These are phyloP conservation scores for Drosophila teissieri DNA, from an alignment of 1,140 invertebrate genomes.

Conservation along the genomic window DNA sequence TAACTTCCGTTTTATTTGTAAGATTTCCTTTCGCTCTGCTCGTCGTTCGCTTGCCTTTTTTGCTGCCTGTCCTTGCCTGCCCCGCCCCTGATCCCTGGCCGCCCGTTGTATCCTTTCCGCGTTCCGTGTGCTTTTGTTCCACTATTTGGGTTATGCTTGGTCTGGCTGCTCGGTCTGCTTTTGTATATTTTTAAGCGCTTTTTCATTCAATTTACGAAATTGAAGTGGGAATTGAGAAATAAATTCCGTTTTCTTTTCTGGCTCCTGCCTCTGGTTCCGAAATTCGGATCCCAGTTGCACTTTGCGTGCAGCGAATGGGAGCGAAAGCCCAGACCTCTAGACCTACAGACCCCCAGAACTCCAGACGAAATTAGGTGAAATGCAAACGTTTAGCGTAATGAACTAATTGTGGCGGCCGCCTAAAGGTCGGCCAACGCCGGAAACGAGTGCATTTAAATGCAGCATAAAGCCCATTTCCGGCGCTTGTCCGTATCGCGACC, in stretches of 20 bases:
- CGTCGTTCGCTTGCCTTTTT: constrained; percentile 67
- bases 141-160: constrained; percentile 66
- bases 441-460: constrained; percentile 74
- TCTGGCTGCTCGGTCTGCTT: constrained; percentile 63
- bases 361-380: constrained; percentile 78
- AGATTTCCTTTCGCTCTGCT: constrained; percentile 80
- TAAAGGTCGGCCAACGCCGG: constrained; percentile 71
- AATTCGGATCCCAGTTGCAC: constrained; percentile 36
- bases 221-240: constrained; percentile 84
- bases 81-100: constrained; percentile 1
- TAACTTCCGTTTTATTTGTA: constrained; percentile 84
- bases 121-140: constrained; percentile 65
- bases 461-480: constrained; percentile 74
- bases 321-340: constrained; percentile 41
- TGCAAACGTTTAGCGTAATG: constrained; percentile 82
- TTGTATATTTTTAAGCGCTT: constrained; percentile 83
- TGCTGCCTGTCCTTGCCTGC: constrained; percentile 36
- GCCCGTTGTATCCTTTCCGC: constrained; percentile 25
- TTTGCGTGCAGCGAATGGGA: constrained; percentile 66
- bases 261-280: constrained; percentile 15
- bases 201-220: constrained; percentile 84
- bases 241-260: constrained; percentile 77
- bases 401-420: constrained; percentile 76
- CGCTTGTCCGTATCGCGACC: constrained; percentile 27
- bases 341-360: constrained; percentile 39